Evolutionary conservation across 1,140 invertebrate genomes (phyloP), one percentile per base, ranked within the genome.

Genomic region (Cecropterus lyciades): DNA sequence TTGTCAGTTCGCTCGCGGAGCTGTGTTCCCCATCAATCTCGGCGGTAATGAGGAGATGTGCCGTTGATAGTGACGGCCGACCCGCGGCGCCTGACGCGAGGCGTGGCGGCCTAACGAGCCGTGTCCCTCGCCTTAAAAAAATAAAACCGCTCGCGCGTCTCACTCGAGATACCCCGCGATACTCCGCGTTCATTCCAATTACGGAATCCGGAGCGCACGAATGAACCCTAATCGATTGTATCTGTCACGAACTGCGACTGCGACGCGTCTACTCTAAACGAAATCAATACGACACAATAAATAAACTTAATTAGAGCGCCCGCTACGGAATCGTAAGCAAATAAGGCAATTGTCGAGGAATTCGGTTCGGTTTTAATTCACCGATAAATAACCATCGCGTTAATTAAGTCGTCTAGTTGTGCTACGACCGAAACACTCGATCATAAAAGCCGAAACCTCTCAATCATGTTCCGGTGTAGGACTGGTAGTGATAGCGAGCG

Each of bases 161-260:
- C 64, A 67, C 67, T 65, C 68, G 43, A 73, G 72, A 73, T 73
- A 70, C 69, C 62, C 68, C 30, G 66, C 70, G 72, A 66, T 42
- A 67, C 65, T 49, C 65, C 63, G 65, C 62, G 69, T 71, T 80
- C 72, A 70, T 73, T 83, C 78, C 80, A 83, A 83, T 80, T 80
- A 81, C 70, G 69, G 80, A 72, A 78, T 78, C 69, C 69, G 63
- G 68, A 69, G 72, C 69, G 72, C 78, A 80, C 81, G 81, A 80
- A 63, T 65, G 69, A 55, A 60, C 49, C 56, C 68, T 72, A 82
- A 85, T 81, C 80, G 75, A 69, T 75, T 71, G 68, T 68, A 83
- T 83, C 80, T 80, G 80, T 83, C 82, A 83, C 82, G 82, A 84
- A 71, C 63, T 72, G 49, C 56, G 17, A 65, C 53, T 66, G 49